A percentile compares a stretch with the other conserved stretches of the same genome.
Evolutionary conservation across 2,113 vertebrate genomes (phyloP).

Genomic region (Hippocampus guttulatus): DNA sequence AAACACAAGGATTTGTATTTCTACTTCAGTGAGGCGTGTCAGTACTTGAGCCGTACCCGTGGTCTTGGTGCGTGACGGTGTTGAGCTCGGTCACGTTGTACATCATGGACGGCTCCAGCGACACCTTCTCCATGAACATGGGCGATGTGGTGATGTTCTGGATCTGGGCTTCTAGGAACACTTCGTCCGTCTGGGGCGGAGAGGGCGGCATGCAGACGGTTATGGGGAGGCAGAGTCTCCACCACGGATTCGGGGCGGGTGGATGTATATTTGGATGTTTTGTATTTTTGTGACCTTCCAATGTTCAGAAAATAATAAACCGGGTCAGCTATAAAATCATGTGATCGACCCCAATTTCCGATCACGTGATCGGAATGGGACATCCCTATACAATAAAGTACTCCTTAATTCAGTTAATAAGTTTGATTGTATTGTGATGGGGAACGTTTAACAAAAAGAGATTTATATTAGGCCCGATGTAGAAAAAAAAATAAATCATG

Average conservation of each 20-base stretch:
- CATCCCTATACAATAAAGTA: too few species aligned
- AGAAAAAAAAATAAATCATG: too few species aligned
- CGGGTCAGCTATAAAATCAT: too few species aligned
- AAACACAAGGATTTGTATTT: too few species aligned
- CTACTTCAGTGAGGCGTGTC: too few species aligned
- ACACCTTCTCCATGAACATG: conserved; percentile 99
- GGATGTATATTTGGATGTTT: too few species aligned
- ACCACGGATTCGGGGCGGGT: background rate
- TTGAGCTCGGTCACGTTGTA: conserved; percentile 96
- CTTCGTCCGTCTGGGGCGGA: conserved; percentile 87
- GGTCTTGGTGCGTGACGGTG: conserved; percentile 66
- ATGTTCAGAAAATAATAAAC: too few species aligned
- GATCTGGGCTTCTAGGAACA: conserved; percentile 98
- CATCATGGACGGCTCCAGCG: conserved; percentile 94
- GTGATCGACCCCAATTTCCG: too few species aligned
- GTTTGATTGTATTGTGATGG: background rate
- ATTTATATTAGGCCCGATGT: background rate
- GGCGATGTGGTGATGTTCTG: conserved; percentile 98
- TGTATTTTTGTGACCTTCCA: background rate
- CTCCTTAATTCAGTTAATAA: background rate
- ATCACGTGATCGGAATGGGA: too few species aligned
- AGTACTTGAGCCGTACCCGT: conserved; percentile 70
- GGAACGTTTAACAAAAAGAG: too few species aligned
- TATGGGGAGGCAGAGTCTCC: background rate
- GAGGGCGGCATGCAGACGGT: background rate